Evolutionary conservation across 2,888 invertebrate species (phyloP).

Genomic region (Coleophora flavipennella): DNA sequence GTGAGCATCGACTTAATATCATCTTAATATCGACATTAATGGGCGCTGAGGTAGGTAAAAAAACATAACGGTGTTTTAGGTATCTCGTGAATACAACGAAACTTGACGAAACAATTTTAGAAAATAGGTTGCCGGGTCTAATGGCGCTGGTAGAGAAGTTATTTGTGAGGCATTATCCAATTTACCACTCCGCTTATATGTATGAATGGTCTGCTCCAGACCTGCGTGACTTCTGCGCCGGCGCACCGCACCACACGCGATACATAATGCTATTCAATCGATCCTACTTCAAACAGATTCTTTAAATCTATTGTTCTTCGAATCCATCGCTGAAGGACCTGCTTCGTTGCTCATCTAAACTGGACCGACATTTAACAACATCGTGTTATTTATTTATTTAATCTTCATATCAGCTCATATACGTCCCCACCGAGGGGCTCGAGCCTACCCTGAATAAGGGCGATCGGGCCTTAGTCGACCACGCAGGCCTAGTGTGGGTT

Average conservation of each 20-base stretch:
- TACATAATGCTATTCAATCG: conserved; percentile 10
- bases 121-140: conserved; percentile 35
- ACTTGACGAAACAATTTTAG: conserved; percentile 15
- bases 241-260: conserved; percentile 38
- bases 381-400: too few relatives aligned
- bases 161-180: conserved; percentile 53
- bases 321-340: conserved; percentile 8
- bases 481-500: too few relatives aligned
- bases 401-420: too few relatives aligned
- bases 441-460: too few relatives aligned
- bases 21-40: too few relatives aligned
- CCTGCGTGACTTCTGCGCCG: conserved; percentile 33
- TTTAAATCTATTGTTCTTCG: conserved; percentile 24
- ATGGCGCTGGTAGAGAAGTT: conserved; percentile 27
- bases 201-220: conserved; percentile 21
- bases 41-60: too few relatives aligned
- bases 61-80: not conserved
- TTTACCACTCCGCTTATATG: conserved; percentile 46
- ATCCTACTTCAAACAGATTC: conserved; percentile 5
- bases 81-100: conserved; percentile 4
- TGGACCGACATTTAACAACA: too few relatives aligned
- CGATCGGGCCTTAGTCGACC: too few relatives aligned
- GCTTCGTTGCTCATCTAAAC: conserved; percentile 17
- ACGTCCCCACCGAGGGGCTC: too few relatives aligned
- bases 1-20: too few relatives aligned